Base-by-base conservation (phyloP, 53 echinoderm and acorn worm species). In the Hippasteria phrygiana region DNA sequence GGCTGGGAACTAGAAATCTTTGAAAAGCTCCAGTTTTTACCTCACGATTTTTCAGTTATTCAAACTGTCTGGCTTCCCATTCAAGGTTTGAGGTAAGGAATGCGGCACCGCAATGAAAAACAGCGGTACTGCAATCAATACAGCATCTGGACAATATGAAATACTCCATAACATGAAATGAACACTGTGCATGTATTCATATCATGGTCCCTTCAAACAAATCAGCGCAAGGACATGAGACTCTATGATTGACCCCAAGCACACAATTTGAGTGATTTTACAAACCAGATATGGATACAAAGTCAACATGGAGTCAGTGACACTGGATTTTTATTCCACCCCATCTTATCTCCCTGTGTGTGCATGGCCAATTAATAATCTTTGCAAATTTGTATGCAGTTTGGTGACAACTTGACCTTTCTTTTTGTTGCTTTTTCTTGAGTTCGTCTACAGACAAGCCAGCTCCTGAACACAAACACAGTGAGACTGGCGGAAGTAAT, bases 351-450 rank as follows among this genome's bases (percentile, higher is more conserved):
- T 65, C 3, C 31, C 3, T 14, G 32, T 65, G 29, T 65, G 37
- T 17, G 34, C 69, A 67, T 4, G 69, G 9, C 33, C 69, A 67
- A 67, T 67, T 65, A 67, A 67, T 67, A 33, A 36, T 48, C 14
- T 14, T 36, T 59, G 36, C 24, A 26, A 59, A 5, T 34, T 67
- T 67, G 69, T 67, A 33, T 67, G 69, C 9, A 11, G 36, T 8
- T 33, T 0, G 37, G 3, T 67, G 69, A 67, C 69, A 67, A 18
- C 34, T 67, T 67, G 36, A 67, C 69, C 69, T 67, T 1, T 2
- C 13, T 67, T 67, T 0, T 59, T 59, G n/a, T 14, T 59, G n/a
- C 46, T 45, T 45, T 11, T 59, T 24, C 59, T 24, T 0, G 26
- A 26, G 59, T 59, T 26, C 5, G 59, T 24, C 3, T n/a, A 59